Evolutionary conservation across 2,888 invertebrate genomes (phyloP), one percentile per base, ranked within the genome.

Genomic region (Polymixis lichenea): DNA sequence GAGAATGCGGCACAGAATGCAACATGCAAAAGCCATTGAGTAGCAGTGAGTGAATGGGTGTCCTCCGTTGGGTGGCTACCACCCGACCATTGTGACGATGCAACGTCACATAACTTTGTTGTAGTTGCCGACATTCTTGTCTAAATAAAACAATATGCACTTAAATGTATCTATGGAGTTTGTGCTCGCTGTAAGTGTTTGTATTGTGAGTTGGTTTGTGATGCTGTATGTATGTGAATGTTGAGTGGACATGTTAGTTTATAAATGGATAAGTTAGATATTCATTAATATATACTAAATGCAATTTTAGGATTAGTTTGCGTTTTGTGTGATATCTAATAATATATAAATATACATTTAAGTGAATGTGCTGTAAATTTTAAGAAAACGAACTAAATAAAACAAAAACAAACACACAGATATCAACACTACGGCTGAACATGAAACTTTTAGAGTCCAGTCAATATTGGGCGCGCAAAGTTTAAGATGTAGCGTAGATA

Each of bases 11-110:
- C 82, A 86, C 89, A 90, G 90, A 92, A 91, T 93, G 92, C 91
- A 92, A 94, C 95, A 94, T 93, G 93, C 93, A 93, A 94, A 94
- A 93, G 92, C 93, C 92, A 94, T 94, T 93, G 91, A 92, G 92
- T 86, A 90, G 90, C 88, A 85, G 82, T 82, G 87, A 90, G 87
- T 91, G 91, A 92, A 93, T 92, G 90, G 91, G 89, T 90, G 91
- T 92, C 86, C 87, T 87, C 80, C 84, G 85, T 84, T 85, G 88
- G 80, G 89, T 81, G 88, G 89, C 80, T 67, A 77, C 78, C 80
- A 55, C 72, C 80, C 83, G 75, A 66, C 75, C 87, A 91, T 91
- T 92, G 92, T 92, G 84, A 75, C 55, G n/a, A 55, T 67, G 7
- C 88, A 86, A 89, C 89, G 88, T 88, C 85, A 88, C 89, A 90